These are phyloP conservation scores for Piscicola geometra DNA, from an alignment of 2,888 invertebrate genomes.

Conservation along the genomic window DNA sequence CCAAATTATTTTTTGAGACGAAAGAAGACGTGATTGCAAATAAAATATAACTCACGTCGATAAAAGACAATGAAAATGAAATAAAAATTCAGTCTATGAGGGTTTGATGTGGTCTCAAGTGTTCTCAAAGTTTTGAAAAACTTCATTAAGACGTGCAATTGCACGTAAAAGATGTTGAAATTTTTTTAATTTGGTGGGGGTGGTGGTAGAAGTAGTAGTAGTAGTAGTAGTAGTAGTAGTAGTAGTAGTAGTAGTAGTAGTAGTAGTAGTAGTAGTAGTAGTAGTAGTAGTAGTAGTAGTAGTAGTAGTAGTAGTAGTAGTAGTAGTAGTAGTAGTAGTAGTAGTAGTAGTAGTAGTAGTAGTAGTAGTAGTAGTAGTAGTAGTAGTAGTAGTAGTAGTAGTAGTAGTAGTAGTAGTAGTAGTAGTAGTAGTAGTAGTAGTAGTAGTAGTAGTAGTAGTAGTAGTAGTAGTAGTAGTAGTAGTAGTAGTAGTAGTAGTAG, in stretches of 20 bases:
- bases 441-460: constrained; percentile 14
- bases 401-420: constrained; percentile 22
- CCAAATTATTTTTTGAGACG: too few relatives aligned
- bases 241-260: constrained; percentile 16
- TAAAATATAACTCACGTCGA: too few relatives aligned
- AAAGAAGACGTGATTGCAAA: too few relatives aligned
- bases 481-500: constrained; percentile 23
- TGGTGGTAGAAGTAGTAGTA: too few relatives aligned
- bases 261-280: constrained; percentile 24
- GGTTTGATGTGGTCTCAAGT: too few relatives aligned
- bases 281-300: constrained; percentile 18
- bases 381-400: neutral
- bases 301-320: constrained; percentile 2
- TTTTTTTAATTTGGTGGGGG: too few relatives aligned
- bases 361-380: neutral
- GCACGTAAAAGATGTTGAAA: too few relatives aligned
- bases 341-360: neutral
- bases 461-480: constrained; percentile 16
- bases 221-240: constrained; percentile 24
- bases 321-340: neutral
- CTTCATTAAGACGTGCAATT: too few relatives aligned
- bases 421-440: constrained; percentile 26
- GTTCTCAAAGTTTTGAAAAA: too few relatives aligned
- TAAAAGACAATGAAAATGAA: too few relatives aligned
- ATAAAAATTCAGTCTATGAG: too few relatives aligned